Evolutionary conservation across 2,888 invertebrate genomes (phyloP), one percentile per base, ranked within the genome.

Genomic region (Melitaea athalia): DNA sequence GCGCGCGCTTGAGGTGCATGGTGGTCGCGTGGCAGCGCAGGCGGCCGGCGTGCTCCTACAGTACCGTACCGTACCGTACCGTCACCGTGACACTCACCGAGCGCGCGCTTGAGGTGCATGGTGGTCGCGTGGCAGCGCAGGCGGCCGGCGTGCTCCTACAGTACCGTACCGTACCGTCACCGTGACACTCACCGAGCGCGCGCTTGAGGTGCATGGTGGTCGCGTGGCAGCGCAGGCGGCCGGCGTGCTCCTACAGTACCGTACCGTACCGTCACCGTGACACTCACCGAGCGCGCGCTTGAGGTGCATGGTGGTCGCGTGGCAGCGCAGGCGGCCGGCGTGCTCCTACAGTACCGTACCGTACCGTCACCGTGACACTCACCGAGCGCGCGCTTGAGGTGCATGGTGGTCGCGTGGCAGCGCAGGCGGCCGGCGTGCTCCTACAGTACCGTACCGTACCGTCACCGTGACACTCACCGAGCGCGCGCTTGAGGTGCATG

Each of bases 1-100:
- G 50, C 50, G 50, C 50, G 50, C 50, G 50, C 50, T 50, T 50
- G 15, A 50, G 50, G 50, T 50, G 50, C 50, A 50, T 50, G 50
- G 50, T 50, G 50, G 50, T 50, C 50, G 50, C 50, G 50, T 50
- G 50, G 17, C 50, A 17, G 50, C 50, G 50, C 50, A 50, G 50
- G 15, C 50, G 50, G 50, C 50, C 50, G 50, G 50, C 50, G 50
- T 17, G 47, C 50, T 50, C 17, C 50, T 50, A 15, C 50, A 15
- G 50, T 50, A 50, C 49, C 38, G 38, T 38, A 38, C 38, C 38
- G 38, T 38, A 38, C 38, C 38, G 38, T 38, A 38, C 38, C 38
- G 38, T 38, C n/a, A n/a, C n/a, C n/a, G n/a, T n/a, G n/a, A 38
- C 38, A 50, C 50, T 50, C 50, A 50, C 50, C 50, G 17, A 50